phyloP scores from a whole-genome alignment of 1,140 invertebrate species.

The Cotesia chilonis region DNA sequence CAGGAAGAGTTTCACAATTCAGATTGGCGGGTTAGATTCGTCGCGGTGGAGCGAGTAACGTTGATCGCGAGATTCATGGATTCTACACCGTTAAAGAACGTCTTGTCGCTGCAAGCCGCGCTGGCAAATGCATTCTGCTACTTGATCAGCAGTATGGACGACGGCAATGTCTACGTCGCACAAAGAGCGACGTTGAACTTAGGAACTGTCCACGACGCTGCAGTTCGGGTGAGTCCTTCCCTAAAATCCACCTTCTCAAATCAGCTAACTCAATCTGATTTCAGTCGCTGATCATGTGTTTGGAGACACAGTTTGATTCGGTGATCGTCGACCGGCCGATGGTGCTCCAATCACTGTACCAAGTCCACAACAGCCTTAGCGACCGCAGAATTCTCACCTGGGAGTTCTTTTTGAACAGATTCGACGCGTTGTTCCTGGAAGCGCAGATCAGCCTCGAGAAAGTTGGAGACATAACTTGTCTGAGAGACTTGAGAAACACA shows the following conservation, averaged over 20 bases:
- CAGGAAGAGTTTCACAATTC: slow-evolving; percentile 91
- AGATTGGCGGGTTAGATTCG: slow-evolving; percentile 91
- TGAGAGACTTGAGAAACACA: slow-evolving; percentile 87
- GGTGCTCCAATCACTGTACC: slow-evolving; percentile 95
- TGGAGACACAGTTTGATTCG: slow-evolving; percentile 92
- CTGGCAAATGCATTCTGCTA: slow-evolving; percentile 97
- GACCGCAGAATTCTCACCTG: slow-evolving; percentile 91
- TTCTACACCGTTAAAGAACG: slow-evolving; percentile 82
- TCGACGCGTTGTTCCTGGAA: slow-evolving; percentile 95
- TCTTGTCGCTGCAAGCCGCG: slow-evolving; percentile 88
- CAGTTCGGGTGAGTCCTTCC: slow-evolving; percentile 71
- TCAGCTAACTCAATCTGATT: slow-evolving; percentile 37
- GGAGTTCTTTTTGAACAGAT: slow-evolving; percentile 98
- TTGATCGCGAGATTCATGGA: slow-evolving; percentile 94
- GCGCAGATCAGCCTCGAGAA: slow-evolving; percentile 91
- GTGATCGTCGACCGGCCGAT: slow-evolving; percentile 96
- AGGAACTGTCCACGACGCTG: slow-evolving; percentile 91
- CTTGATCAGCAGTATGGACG: slow-evolving; percentile 94
- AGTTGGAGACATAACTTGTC: slow-evolving; percentile 80
- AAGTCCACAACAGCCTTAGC: slow-evolving; percentile 91
- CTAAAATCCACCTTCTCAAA: no score
- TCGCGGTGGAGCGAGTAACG: slow-evolving; percentile 92
- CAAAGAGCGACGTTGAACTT: slow-evolving; percentile 92
- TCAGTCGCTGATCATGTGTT: slow-evolving; percentile 83
- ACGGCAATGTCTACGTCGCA: slow-evolving; percentile 92